Percentiles rank a stretch among this genome's conserved stretches.
phyloP scores from a whole-genome alignment of 2,113 vertebrate genomes.

The Passer domesticus region DNA sequence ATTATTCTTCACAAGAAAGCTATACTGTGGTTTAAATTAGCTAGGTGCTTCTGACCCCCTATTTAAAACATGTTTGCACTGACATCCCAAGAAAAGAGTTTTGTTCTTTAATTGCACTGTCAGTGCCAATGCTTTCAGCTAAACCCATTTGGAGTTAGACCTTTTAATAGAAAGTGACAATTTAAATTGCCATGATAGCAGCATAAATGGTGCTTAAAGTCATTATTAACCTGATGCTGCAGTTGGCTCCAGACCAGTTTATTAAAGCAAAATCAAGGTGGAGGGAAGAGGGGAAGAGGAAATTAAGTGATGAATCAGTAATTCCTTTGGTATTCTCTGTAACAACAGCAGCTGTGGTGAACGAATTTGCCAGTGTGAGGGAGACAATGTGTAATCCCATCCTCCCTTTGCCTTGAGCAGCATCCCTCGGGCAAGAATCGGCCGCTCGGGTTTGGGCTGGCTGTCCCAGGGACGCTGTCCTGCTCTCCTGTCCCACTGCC shows the following conservation, averaged over 20 bases:
- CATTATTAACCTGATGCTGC: conserved; percentile 72
- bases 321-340: conserved; percentile 65
- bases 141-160: conserved; percentile 76
- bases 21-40: conserved; percentile 83
- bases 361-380: conserved; percentile 13
- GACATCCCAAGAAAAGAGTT: conserved; percentile 77
- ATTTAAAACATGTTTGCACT: conserved; percentile 77
- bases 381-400: not conserved
- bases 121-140: conserved; percentile 72
- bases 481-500: not conserved
- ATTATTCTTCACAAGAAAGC: conserved; percentile 79
- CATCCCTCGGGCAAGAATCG: not conserved
- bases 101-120: conserved; percentile 79
- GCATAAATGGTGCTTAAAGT: conserved; percentile 77
- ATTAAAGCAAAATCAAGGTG: conserved; percentile 71
- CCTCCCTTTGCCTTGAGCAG: not conserved
- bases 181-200: conserved; percentile 74
- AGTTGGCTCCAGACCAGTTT: conserved; percentile 76
- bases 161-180: conserved; percentile 84
- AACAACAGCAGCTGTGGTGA: conserved; percentile 57
- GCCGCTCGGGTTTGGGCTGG: not conserved
- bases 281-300: conserved; percentile 56
- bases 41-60: conserved; percentile 73
- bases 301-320: conserved; percentile 68
- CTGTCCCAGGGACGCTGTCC: not conserved